phyloP scores from a whole-genome alignment of 2,888 invertebrate species.

The Acrocyrtus sp. region DNA sequence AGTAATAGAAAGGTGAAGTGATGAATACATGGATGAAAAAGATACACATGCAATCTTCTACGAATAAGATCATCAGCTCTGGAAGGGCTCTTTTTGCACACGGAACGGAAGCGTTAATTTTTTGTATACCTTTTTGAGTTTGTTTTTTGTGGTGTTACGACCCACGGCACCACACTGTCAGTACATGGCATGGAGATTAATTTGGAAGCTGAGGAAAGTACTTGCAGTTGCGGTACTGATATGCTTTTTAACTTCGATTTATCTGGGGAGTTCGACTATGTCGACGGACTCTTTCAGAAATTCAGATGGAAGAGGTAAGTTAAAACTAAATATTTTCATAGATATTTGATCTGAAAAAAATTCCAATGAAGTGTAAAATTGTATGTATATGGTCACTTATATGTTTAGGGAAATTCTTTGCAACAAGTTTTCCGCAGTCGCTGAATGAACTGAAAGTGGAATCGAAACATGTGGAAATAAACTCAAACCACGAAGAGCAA shows the following conservation, averaged over 20 bases:
- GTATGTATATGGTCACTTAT: conserved; percentile 3
- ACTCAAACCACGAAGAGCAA: too few relatives aligned
- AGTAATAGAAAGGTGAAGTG: too few relatives aligned
- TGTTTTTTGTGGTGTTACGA: background rate
- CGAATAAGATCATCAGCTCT: too few relatives aligned
- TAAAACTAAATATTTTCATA: background rate
- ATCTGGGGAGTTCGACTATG: conserved; percentile 49
- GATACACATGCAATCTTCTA: too few relatives aligned
- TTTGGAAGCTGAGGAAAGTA: conserved; percentile 44
- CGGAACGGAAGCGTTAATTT: background rate
- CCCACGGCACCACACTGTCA: background rate
- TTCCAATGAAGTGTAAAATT: background rate
- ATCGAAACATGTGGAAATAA: background rate
- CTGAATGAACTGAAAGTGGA: background rate
- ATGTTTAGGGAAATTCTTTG: conserved; percentile 34
- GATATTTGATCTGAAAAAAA: background rate
- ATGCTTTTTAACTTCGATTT: conserved; percentile 52
- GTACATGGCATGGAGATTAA: conserved; percentile 58
- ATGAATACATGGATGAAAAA: too few relatives aligned
- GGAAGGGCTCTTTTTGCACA: background rate
- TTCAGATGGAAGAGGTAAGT: conserved; percentile 30
- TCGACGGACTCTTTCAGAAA: conserved; percentile 10
- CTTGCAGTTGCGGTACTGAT: conserved; percentile 43
- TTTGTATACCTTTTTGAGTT: background rate
- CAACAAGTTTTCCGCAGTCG: conserved; percentile 20